A percentile compares a stretch with the other conserved stretches of the same genome.
Evolutionary conservation across 2,888 invertebrate species (phyloP).

Genomic region (Acanthosepion lycidas): DNA sequence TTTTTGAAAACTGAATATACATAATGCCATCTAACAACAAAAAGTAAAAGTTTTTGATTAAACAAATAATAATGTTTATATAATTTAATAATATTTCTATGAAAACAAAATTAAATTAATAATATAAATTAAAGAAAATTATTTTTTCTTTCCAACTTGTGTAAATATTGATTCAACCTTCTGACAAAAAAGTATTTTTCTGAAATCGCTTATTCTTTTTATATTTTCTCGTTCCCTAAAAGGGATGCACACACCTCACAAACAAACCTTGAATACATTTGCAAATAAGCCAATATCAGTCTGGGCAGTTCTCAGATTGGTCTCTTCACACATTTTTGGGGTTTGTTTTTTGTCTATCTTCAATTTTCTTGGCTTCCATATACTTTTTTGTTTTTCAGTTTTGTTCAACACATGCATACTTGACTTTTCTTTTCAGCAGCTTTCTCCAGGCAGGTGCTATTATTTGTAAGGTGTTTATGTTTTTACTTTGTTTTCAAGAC

Average conservation of each 20-base stretch:
- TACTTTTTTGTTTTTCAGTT: not conserved
- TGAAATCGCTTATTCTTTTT: not conserved
- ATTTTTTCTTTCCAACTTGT: not conserved
- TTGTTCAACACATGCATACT: not conserved
- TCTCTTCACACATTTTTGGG: not conserved
- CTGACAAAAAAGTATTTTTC: not conserved
- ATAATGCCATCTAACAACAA: not conserved
- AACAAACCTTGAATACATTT: not conserved
- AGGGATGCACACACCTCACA: not conserved
- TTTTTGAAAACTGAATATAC: not conserved
- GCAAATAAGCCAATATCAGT: not conserved
- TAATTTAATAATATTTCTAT: too few species aligned
- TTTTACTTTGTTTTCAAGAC: slow-evolving; percentile 18
- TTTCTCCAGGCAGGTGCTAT: slow-evolving; percentile 21
- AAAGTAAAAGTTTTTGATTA: too few species aligned
- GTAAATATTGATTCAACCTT: not conserved
- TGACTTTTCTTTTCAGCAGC: not conserved
- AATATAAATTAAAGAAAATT: not conserved
- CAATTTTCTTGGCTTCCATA: not conserved
- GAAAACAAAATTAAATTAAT: too few species aligned
- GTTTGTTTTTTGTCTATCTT: not conserved
- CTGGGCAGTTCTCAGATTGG: slow-evolving; percentile 33
- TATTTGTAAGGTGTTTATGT: slow-evolving; percentile 9
- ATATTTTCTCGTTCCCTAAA: not conserved
- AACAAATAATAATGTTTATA: too few species aligned